Base-by-base conservation (phyloP, 2,113 vertebrate genomes). In the Tragelaphus scriptus region DNA sequence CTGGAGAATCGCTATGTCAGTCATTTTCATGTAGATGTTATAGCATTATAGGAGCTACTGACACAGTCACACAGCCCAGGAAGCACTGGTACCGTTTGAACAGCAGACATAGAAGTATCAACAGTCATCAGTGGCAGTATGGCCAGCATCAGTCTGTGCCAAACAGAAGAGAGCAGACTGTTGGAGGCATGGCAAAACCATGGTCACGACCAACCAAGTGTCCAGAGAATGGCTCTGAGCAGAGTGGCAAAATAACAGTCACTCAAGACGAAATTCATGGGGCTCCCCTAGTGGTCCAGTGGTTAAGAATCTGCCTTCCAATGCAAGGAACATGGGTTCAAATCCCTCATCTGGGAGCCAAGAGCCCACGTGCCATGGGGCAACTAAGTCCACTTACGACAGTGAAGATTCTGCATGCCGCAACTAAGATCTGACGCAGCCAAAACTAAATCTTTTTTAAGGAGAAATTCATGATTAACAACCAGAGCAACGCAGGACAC, bases 201-300 rank as follows among this genome's bases (percentile, higher is more conserved):
- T 4, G 23, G 2, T n/a, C 28, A 1, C 5, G 19, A 10, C 23
- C 25, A 36, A 16, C 2, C 28, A 12, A 15, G 23, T 36, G 14
- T 59, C 7, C 55, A 47, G 16, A 71, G 36, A 53, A 32, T 13
- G 28, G 26, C 26, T 79, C 23, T 51, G 30, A 65, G 28, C 13
- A 85, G 40, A 65, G 23, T 30, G 16, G 40, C 9, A 25, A 65
- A 85, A 36, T 32, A 40, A 13, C 12, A 88, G 80, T 21, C 21
- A 30, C 56, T 71, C 21, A 10, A 87, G n/a, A 85, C 0, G 23
- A 90, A 32, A 75, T 47, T 55, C 15, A 16, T 3, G 7, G 36
- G 23, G 12, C 23, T 77, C 12, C 71, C 71, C 71, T 26, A 44
- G 71, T 26, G 40, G 40, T 14, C 71, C 23, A 77, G 12, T 44